Evolutionary conservation across 2,113 vertebrate species (phyloP), one percentile per base, ranked within the genome.

Genomic region (Haemorhous mexicanus): DNA sequence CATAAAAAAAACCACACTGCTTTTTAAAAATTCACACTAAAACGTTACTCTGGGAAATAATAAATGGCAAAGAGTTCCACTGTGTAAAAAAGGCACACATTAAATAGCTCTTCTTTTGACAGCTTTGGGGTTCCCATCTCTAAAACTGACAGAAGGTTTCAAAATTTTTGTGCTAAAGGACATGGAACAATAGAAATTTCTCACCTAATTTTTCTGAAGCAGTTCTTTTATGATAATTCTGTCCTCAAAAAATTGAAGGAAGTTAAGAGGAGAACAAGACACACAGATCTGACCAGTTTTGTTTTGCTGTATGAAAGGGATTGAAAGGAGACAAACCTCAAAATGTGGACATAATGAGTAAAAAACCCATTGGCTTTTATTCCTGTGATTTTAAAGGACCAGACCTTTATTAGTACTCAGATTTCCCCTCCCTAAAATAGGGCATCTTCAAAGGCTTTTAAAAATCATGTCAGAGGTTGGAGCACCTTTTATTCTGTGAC

Each of bases 101-200:
- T 24, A 81, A 94, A 87, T n/a, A 74, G 69, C 44, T 84, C 72
- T 81, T 79, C 50, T 75, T 72, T 62, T 76, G 52, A 50, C 53
- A 84, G 52, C 41, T 84, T 89, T 94, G 73, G 20, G 66, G 61
- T 92, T 95, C 32, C 58, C 44, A 84, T 76, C 53, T 84, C 67
- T 87, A 79, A 92, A 87, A 76, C 11, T 75, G 69, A 84, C 81
- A 75, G 93, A 82, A 94, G 41, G 16, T n/a, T 89, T 94, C 49
- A 79, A 84, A 91, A 76, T 66, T 89, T 76, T 87, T 91, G 58
- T 91, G 81, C 53, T 93, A 85, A 83, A 89, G 87, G 62, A 92
- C 69, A 84, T 2, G 6, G 80, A 81, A 93, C 20, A 84, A 82
- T 49, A 91, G 77, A 91, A 96, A 95, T 46, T 91, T 94, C 77